Evolutionary conservation across 2,888 invertebrate genomes (phyloP), one percentile per base, ranked within the genome.

Genomic region (Diaphora mendica): DNA sequence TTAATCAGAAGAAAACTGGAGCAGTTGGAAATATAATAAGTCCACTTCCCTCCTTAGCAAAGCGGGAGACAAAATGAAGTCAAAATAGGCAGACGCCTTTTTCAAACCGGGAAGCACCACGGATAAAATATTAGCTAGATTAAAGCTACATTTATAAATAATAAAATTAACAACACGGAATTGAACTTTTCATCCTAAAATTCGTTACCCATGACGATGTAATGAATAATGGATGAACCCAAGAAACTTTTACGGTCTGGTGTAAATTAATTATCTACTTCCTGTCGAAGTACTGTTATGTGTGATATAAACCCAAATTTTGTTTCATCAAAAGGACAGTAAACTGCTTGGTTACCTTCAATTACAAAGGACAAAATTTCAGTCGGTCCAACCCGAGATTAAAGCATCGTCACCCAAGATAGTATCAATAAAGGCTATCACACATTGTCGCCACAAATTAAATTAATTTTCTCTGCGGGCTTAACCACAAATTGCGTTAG

Each of bases 371-470:
- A 35, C 66, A 69, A 80, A 77, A 86, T 82, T 80, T 81, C 82
- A 72, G 68, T 62, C 64, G 75, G 70, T 74, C 70, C 44, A 74
- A 73, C 44, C 48, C 35, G 74, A 73, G 72, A 85, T 86, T 84
- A 84, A 77, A 81, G 84, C 82, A 75, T 68, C 79, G 83, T 85
- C 85, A 86, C 78, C 79, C 73, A 80, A 82, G 80, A 85, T 85
- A 85, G 84, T 86, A 79, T 82, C 86, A 82, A 82, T 85, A 80
- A 62, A 74, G 78, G 78, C 77, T 74, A 82, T 82, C 81, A 79
- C 77, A 83, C 76, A 78, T 82, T 79, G 81, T 77, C 79, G 72
- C 79, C 75, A 74, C 79, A 75, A 85, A 88, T 87, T 86, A 85
- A 90, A 88, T 86, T 84, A 82, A 85, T 83, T 84, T 83, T 72